Evolutionary conservation across 2,113 vertebrate genomes (phyloP), one percentile per base, ranked within the genome.

Genomic region (Theropithecus gelada): DNA sequence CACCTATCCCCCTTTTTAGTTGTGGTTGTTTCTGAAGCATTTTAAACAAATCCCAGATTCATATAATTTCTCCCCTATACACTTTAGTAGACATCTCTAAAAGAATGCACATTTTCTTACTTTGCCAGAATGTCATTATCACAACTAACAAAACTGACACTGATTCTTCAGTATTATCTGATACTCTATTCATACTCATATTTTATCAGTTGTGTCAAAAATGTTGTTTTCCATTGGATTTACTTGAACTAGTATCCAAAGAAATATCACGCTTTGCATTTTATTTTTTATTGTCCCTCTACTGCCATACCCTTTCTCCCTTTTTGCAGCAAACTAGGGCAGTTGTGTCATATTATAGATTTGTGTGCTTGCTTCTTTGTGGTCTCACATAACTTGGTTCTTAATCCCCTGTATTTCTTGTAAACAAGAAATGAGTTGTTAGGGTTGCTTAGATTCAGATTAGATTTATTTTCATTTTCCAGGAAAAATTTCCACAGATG

Each of bases 201-300:
- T 68, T 82, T 88, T 94, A 72, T 88, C 43, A 96, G 0, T 73
- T 94, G 12, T 85, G 45, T 96, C 30, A 93, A 93, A 94, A 90
- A 81, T 61, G 5, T 23, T 68, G 35, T 88, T 70, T 64, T 52
- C 13, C 4, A 38, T 73, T 88, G 92, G n/a, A 9, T 83, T 81
- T 97, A 82, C 84, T 94, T 97, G 27, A 75, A 90, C 86, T 81
- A 18, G 8, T 87, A 82, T 88, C 18, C 11, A 89, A 86, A 88
- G 35, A 83, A 64, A 87, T 68, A 40, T 4, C 17, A 83, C 4
- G 38, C 10, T 79, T 55, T 76, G 18, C 11, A 79, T 57, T 95
- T 86, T 79, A 57, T 43, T 38, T 90, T 94, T 88, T 72, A 25
- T 3, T 80, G 7, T 80, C 14, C 1, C 12, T n/a, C 45, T 7